Conservation (phyloP, 1,140 invertebrate genomes). For the Heliconius melpomene region DNA sequence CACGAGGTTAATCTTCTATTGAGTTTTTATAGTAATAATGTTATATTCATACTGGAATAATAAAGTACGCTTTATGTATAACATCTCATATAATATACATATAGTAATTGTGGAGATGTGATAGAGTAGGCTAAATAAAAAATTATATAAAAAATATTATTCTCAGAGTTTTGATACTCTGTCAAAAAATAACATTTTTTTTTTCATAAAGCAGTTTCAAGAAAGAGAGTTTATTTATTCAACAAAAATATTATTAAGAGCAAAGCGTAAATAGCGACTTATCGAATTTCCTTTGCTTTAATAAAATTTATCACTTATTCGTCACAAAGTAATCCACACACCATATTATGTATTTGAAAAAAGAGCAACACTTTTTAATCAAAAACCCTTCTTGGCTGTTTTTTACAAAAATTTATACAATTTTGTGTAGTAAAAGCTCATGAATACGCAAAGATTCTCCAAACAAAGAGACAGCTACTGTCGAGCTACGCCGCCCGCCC, state of each 20-base stretch:
- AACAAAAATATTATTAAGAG: too few relatives aligned
- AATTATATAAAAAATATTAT: too few relatives aligned
- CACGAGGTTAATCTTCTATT: neutral
- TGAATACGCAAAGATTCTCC: constrained; percentile 35
- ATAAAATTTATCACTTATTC: neutral
- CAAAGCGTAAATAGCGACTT: neutral
- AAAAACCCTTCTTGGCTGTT: constrained; percentile 5
- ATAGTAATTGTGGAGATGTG: too few relatives aligned
- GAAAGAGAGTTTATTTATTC: too few relatives aligned
- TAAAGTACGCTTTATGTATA: too few relatives aligned
- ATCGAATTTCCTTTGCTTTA: neutral
- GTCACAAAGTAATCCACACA: neutral
- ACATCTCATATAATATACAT: too few relatives aligned
- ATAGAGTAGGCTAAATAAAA: too few relatives aligned
- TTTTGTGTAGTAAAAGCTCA: constrained; percentile 35
- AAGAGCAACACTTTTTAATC: constrained; percentile 14
- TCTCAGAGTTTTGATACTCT: too few relatives aligned
- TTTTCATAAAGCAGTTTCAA: too few relatives aligned
- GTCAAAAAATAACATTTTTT: too few relatives aligned
- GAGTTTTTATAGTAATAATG: neutral
- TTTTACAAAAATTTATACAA: constrained; percentile 34
- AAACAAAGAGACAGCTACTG: constrained; percentile 34
- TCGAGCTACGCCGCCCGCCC: constrained; percentile 7
- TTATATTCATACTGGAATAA: neutral
- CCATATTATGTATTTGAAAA: neutral